Evolutionary conservation across 1,140 invertebrate genomes (phyloP).

Genomic region (Caenorhabditis inopinata): DNA sequence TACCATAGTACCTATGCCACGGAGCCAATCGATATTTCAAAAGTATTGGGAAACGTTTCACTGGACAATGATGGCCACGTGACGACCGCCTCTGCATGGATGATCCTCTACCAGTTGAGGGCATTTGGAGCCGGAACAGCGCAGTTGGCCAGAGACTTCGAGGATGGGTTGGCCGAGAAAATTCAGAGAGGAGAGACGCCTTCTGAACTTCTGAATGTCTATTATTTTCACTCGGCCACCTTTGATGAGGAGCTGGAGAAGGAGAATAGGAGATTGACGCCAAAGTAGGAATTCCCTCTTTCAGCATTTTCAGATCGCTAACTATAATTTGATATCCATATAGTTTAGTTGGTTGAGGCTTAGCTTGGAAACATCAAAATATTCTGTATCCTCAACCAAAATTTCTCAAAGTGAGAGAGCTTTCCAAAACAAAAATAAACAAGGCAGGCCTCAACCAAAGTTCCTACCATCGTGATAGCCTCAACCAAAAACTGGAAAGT

Average conservation of each 20-base stretch:
- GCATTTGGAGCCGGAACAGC: background rate
- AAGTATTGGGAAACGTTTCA: slow-evolving; percentile 51
- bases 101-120: slow-evolving; percentile 57
- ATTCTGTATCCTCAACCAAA: too few species aligned
- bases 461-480: too few species aligned
- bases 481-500: too few species aligned
- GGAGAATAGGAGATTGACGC: slow-evolving; percentile 50
- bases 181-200: slow-evolving; percentile 41
- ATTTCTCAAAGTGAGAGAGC: too few species aligned
- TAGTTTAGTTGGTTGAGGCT: too few species aligned
- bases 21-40: slow-evolving; percentile 54
- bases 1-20: slow-evolving; percentile 48
- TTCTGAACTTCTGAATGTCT: slow-evolving; percentile 47
- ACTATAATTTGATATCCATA: too few species aligned
- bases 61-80: slow-evolving; percentile 36
- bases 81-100: slow-evolving; percentile 49
- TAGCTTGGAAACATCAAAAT: too few species aligned
- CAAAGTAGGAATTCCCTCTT: too few species aligned
- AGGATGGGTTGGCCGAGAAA: slow-evolving; percentile 31
- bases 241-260: slow-evolving; percentile 58
- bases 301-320: too few species aligned
- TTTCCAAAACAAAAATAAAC: too few species aligned
- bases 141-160: slow-evolving; percentile 50
- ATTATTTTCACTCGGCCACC: slow-evolving; percentile 57
- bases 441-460: too few species aligned